Base-by-base conservation (phyloP, 2,888 invertebrate genomes). In the Trichopoda pennipes region DNA sequence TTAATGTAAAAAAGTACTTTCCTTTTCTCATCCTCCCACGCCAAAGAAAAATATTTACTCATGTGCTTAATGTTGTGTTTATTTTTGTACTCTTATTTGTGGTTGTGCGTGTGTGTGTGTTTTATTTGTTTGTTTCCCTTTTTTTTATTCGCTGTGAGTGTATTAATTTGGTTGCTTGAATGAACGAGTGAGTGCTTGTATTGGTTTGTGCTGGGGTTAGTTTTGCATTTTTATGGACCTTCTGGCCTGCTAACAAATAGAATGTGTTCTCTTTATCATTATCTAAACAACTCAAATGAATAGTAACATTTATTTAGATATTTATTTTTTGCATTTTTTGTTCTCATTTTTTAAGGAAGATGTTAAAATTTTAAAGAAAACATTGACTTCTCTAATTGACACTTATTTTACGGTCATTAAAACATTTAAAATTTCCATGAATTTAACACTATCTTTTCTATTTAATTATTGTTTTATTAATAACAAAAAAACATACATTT, bases 331-430 rank as follows among this genome's bases (percentile, higher is more conserved):
- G n/a, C 32, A 49, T 35, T 47, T 53, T 8, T n/a, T n/a, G n/a
- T n/a, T 64, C 28, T 56, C 42, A 49, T 70, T 49, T 14, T 42
- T 23, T 28, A 44, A 28, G 3, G 51, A 16, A 38, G n/a, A 17
- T 17, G 51, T n/a, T 55, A 14, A 70, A 17, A 49, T 32, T 61
- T 1, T 7, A 35, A 35, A 4, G 9, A 10, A 63, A 58, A 68
- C 69, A 55, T 78, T 70, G 49, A 75, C 66, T 72, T 56, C 72
- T 76, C 82, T 82, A 79, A 82, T 79, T 79, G 79, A 79, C 82
- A 82, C 82, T 79, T 82, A 76, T 75, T 82, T 82, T 76, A 76
- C 66, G 79, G 75, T 79, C 72, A 72, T 79, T 79, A 72, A 56
- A 72, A 61, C 61, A 63, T 75, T 79, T 60, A 19, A 82, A 72